phyloP scores from a whole-genome alignment of 2,888 invertebrate genomes.

The Aphodius sticticus region DNA sequence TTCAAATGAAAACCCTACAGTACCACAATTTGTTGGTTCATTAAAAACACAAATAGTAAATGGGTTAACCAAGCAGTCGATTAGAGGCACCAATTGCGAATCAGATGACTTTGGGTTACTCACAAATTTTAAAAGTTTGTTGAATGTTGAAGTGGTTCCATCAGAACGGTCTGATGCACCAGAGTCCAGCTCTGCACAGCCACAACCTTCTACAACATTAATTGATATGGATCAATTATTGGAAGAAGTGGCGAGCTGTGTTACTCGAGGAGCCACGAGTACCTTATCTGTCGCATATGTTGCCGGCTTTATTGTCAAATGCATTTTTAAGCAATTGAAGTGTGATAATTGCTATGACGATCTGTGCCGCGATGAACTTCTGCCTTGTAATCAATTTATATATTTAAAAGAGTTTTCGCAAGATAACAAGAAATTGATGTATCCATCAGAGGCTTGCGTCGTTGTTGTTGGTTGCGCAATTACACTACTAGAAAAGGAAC shows the following conservation, averaged over 20 bases:
- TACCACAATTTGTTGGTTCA: conserved; percentile 38
- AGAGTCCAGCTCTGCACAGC: neutral
- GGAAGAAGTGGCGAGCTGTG: neutral
- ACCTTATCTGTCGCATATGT: neutral
- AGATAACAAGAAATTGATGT: neutral
- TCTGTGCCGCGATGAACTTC: neutral
- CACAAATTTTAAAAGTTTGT: conserved; percentile 13
- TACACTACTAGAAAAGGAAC: neutral
- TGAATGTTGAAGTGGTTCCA: neutral
- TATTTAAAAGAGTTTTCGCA: neutral
- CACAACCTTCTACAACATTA: neutral
- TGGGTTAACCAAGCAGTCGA: conserved; percentile 26
- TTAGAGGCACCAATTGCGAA: conserved; percentile 38
- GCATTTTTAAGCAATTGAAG: neutral
- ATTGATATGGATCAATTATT: neutral
- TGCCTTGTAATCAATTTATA: neutral
- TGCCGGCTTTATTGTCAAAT: neutral
- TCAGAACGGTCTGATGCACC: neutral
- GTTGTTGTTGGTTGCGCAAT: neutral
- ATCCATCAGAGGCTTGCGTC: neutral
- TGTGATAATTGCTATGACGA: neutral
- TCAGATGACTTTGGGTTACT: conserved; percentile 28
- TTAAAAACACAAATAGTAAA: conserved; percentile 40
- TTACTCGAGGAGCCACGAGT: neutral
- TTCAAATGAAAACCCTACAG: conserved; percentile 39